Evolutionary conservation across 1,140 invertebrate genomes (phyloP).

Genomic region (Macrotrachela quadricornifera): DNA sequence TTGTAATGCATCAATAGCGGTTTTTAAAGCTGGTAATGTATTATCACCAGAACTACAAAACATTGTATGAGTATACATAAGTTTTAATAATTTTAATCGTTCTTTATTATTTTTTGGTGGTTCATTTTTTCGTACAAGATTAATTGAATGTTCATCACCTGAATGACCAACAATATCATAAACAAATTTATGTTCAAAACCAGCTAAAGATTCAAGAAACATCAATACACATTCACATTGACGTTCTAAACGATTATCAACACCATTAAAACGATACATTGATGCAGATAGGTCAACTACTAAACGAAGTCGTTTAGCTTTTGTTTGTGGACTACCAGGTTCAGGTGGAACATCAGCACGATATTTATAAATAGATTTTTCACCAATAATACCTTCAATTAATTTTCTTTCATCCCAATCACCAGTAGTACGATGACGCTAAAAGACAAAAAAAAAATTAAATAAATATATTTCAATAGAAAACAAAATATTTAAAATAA

Average conservation of each 20-base stretch:
- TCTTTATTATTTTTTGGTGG: conserved; percentile 68
- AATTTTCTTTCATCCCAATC: conserved; percentile 84
- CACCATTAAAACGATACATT: conserved; percentile 85
- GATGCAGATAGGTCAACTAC: conserved; percentile 78
- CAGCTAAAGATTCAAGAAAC: conserved; percentile 75
- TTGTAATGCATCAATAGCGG: conserved; percentile 51
- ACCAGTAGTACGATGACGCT: conserved; percentile 43
- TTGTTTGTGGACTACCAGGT: conserved; percentile 51
- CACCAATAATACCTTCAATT: conserved; percentile 73
- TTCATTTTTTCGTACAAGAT: conserved; percentile 45
- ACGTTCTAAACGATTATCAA: conserved; percentile 70
- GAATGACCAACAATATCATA: conserved; percentile 87
- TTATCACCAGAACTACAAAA: conserved; percentile 40
- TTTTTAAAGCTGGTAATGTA: conserved; percentile 23
- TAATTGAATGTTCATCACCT: conserved; percentile 54
- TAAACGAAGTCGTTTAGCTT: conserved; percentile 65
- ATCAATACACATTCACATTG: conserved; percentile 74
- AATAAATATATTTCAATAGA: too few relatives aligned
- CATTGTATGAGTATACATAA: conserved; percentile 70
- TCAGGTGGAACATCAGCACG: conserved; percentile 45
- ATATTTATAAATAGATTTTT: conserved; percentile 65
- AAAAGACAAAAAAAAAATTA: too few relatives aligned
- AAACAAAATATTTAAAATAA: conserved; percentile 10
- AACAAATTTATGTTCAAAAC: conserved; percentile 58
- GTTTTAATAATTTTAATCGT: conserved; percentile 52